phyloP scores from a whole-genome alignment of 2,888 invertebrate genomes.

The Oscheius onirici region DNA sequence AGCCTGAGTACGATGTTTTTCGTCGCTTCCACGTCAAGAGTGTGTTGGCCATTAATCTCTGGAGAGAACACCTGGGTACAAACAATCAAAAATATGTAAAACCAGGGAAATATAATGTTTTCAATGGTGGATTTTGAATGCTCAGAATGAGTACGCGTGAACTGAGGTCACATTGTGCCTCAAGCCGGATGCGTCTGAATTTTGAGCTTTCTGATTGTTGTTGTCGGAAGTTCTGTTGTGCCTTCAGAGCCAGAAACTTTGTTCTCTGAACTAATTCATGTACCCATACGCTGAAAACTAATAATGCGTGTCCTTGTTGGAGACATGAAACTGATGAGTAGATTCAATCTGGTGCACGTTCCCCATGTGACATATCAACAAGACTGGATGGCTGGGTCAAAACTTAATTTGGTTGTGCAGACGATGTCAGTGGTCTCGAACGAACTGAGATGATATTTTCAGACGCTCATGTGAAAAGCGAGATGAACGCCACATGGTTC shows the following conservation, averaged over 20 bases:
- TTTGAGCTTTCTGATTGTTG: no score
- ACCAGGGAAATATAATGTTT: no score
- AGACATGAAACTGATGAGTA: not conserved
- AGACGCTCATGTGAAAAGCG: constrained; percentile 63
- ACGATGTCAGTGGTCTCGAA: not conserved
- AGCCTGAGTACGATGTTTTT: no score
- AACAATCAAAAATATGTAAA: not conserved
- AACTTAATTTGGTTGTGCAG: not conserved
- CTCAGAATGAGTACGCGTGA: no score
- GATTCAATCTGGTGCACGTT: not conserved
- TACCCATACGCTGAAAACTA: not conserved
- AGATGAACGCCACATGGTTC: constrained; percentile 68
- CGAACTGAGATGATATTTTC: no score
- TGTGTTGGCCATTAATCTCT: constrained; percentile 5
- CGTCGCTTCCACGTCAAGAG: not conserved
- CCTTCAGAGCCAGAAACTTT: not conserved
- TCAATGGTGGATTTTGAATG: no score
- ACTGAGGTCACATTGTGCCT: no score
- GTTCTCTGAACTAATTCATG: not conserved
- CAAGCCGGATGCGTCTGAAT: no score
- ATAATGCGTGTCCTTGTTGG: not conserved
- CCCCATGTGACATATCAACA: not conserved
- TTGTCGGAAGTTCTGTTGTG: no score
- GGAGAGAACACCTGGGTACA: not conserved
- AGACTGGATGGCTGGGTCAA: not conserved